Evolutionary conservation across 2,888 invertebrate species (phyloP), one percentile per base, ranked within the genome.

Genomic region (Eumacrocentrus americanus): DNA sequence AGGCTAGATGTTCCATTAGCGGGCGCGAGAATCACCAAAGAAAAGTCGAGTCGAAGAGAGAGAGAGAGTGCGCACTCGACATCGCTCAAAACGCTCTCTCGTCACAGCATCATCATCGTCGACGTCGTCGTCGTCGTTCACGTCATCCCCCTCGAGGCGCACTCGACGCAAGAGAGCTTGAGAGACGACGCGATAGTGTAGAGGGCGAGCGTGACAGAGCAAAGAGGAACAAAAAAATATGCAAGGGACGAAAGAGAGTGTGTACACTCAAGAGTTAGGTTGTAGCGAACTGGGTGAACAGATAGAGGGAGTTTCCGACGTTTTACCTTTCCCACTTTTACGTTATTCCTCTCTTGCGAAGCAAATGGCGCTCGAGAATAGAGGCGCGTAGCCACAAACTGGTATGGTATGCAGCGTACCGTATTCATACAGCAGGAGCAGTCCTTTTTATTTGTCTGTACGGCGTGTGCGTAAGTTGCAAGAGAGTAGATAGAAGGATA

Each of bases 341-440:
- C 58, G 58, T 65, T 65, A 63, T 63, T 63, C 58, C 65, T 58
- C 61, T 60, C 58, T 61, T 56, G 61, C 56, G 40, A 25, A 50
- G 61, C 58, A 58, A 60, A 65, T 61, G 61, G 61, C 53, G 42
- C 61, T 63, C 48, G 42, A 57, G 50, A 52, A 58, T 60, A 60
- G 34, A 53, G 38, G 47, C 22, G 52, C 35, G 46, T 14, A 12
- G 18, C 12, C 40, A 34, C 25, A 9, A 37, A 23, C 25, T 14
- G 12, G 12, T 16, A 40, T 11, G 12, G 40, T 18, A 20, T 16
- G 18, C 11, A 11, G 9, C 18, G 29, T 23, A 44, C n/a, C n/a
- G n/a, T n/a, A n/a, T n/a, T n/a, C n/a, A n/a, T n/a, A n/a, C n/a
- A n/a, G n/a, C n/a, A n/a, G n/a, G n/a, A n/a, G n/a, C n/a, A n/a